Conservation (phyloP, 2,113 vertebrate species). For the Clinocottus analis region DNA sequence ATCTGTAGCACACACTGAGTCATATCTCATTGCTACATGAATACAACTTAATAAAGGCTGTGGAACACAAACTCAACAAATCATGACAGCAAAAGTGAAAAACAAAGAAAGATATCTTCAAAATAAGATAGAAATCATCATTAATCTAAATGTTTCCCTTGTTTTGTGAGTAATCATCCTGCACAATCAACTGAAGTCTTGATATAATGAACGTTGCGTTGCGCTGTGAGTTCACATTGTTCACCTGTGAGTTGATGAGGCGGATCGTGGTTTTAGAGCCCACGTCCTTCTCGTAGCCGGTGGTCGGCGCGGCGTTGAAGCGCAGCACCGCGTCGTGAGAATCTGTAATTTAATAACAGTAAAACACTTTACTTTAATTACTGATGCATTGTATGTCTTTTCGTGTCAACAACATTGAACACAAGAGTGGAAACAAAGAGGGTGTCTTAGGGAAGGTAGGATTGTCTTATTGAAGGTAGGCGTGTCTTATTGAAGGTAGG, state of each 20-base stretch:
- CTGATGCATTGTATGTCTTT: too few relatives aligned
- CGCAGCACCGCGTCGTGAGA: slow-evolving; percentile 83
- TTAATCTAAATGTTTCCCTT: background rate
- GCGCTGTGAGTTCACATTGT: too few relatives aligned
- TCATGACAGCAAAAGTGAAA: background rate
- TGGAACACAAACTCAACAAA: background rate
- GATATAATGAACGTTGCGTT: too few relatives aligned
- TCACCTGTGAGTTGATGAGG: slow-evolving; percentile 86
- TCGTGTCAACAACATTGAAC: too few relatives aligned
- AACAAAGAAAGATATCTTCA: background rate
- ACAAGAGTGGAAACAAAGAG: too few relatives aligned
- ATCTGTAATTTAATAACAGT: slow-evolving; percentile 61
- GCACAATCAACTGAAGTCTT: too few relatives aligned
- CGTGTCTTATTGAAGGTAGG: too few relatives aligned
- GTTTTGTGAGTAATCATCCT: background rate
- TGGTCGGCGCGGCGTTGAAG: slow-evolving; percentile 84
- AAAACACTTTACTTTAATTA: background rate
- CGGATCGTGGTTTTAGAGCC: slow-evolving; percentile 85
- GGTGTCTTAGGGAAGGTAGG: too few relatives aligned
- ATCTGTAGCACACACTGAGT: background rate
- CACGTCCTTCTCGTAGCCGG: slow-evolving; percentile 82
- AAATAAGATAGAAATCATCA: background rate
- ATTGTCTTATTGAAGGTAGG: too few relatives aligned
- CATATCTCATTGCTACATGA: too few relatives aligned
- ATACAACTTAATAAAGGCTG: background rate